Evolutionary conservation across 2,888 invertebrate genomes (phyloP).

Genomic region (Nymphalis c-album): DNA sequence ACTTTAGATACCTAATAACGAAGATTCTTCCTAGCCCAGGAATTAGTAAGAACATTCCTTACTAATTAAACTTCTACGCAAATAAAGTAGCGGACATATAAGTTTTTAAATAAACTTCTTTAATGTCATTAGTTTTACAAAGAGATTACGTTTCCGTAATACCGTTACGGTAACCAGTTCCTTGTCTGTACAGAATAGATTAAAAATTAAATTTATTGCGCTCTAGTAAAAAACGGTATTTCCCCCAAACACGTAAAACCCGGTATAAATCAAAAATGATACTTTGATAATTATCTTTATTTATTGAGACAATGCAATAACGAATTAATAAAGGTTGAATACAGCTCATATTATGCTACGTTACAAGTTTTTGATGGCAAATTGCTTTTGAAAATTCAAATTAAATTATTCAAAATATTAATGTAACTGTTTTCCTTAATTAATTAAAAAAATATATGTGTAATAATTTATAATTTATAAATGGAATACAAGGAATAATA

Average conservation of each 20-base stretch:
- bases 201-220: slow-evolving; percentile 11
- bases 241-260: slow-evolving; percentile 22
- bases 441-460: too few species aligned
- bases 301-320: slow-evolving; percentile 4
- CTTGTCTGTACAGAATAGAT: slow-evolving; percentile 8
- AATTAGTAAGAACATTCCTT: too few species aligned
- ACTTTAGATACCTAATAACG: too few species aligned
- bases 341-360: not conserved
- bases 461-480: too few species aligned
- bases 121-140: not conserved
- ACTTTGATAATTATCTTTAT: not conserved
- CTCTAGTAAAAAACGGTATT: slow-evolving; percentile 16
- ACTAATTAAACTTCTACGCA: too few species aligned
- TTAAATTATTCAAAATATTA: too few species aligned
- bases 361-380: too few species aligned
- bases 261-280: slow-evolving; percentile 11
- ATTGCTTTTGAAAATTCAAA: too few species aligned
- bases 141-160: slow-evolving; percentile 11
- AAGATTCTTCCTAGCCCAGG: too few species aligned
- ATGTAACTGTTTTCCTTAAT: too few species aligned
- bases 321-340: not conserved
- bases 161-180: slow-evolving; percentile 18
- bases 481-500: too few species aligned
- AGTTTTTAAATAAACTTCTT: not conserved
- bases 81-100: too few species aligned